Evolutionary conservation across 2,797 vertebrate genomes (phyloP), one percentile per base, ranked within the genome.

Genomic region (Lemur catta): DNA sequence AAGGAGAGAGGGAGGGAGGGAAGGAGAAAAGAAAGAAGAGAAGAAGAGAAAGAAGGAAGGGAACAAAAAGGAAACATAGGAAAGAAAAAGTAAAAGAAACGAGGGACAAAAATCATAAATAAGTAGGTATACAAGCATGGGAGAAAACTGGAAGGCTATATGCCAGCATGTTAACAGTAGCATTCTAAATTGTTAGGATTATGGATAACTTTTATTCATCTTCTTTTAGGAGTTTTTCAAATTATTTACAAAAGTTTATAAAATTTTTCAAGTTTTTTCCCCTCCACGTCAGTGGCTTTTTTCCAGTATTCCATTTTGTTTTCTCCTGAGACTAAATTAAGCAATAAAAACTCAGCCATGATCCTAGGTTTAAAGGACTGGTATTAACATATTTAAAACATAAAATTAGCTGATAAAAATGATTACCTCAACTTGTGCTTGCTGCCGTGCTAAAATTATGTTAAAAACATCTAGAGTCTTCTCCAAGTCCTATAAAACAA

Each of bases 401-500:
- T 67, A 84, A 81, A 95, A 94, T n/a, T 30, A 88, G 65, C 14
- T 46, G 43, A 80, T 48, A 82, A 95, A 91, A 84, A 92, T 93
- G 69, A 74, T 97, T 98, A 99, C 99, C 99, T 99, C 99, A 97
- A 99, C 99, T 95, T 99, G 99, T 17, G 99, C 99, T 98, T 99
- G 99, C 75, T 99, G 99, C 46, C 99, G 99, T 82, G 98, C 99
- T 98, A 99, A 98, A 18, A 99, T 98, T 95, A 99, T 99, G 98
- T 99, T 99, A 97, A 99, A 99, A 84, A 99, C 99, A 35, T 99
- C 99, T n/a, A 99, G 98, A 80, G 96, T 95, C 95, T 99, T 99
- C 98, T 99, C 99, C 87, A 99, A 97, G 35, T 99, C 99, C 99
- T 99, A 89, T 12, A 98, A 98, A 98, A 97, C 33, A 97, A 96